Conservation (phyloP, 2,888 invertebrate genomes). For the Lasioglossum calceatum region DNA sequence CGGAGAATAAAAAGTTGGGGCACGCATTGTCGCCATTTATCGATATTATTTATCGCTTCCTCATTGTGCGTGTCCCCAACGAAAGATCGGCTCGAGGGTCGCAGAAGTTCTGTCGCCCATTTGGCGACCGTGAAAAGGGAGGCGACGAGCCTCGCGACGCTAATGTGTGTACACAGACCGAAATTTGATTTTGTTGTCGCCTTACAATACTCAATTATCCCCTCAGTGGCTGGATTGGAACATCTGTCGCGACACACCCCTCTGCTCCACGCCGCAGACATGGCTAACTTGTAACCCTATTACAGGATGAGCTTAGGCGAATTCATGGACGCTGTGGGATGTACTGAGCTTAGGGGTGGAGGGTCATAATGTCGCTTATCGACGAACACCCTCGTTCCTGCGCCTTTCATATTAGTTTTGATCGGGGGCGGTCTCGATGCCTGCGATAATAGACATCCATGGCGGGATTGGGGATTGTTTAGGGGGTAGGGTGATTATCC, state of each 20-base stretch:
- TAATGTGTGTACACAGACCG: constrained; percentile 66
- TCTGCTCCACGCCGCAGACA: constrained; percentile 35
- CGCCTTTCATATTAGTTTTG: constrained; percentile 22
- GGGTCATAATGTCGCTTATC: constrained; percentile 50
- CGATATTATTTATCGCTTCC: constrained; percentile 26
- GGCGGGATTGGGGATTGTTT: background rate
- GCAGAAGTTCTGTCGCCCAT: background rate
- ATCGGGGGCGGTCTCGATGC: constrained; percentile 3
- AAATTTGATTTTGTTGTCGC: constrained; percentile 83
- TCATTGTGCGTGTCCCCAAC: background rate
- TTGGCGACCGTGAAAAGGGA: constrained; percentile 35
- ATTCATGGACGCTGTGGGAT: constrained; percentile 69
- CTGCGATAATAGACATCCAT: constrained; percentile 27
- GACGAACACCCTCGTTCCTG: constrained; percentile 9
- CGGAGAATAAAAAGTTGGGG: constrained; percentile 13
- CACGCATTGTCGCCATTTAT: constrained; percentile 8
- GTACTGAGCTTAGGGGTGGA: constrained; percentile 28
- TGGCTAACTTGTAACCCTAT: constrained; percentile 71
- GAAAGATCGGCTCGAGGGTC: background rate
- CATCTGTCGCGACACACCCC: constrained; percentile 72
- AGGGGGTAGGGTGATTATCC: background rate
- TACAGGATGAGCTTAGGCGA: constrained; percentile 63
- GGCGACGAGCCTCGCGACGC: constrained; percentile 28
- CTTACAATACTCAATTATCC: constrained; percentile 83
- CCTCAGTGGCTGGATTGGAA: constrained; percentile 63